Percentiles rank a stretch among this genome's conserved stretches.
These are phyloP conservation scores for Drosophila sechellia DNA, from an alignment of 1,140 invertebrate genomes.

Conservation along the genomic window DNA sequence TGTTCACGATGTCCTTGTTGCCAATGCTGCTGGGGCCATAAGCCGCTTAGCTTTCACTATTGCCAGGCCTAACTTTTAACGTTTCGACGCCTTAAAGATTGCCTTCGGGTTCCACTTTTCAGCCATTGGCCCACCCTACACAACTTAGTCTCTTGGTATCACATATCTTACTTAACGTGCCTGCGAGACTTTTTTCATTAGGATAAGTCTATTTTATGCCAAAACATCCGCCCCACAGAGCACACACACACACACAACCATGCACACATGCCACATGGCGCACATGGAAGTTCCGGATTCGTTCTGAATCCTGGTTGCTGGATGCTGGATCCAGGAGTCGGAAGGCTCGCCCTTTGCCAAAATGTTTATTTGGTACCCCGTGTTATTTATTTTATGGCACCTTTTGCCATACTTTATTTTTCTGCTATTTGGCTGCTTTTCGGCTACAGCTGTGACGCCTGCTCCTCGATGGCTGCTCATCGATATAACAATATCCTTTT, in stretches of 20 bases:
- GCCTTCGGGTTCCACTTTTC: constrained; percentile 19
- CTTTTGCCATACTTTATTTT: constrained; percentile 81
- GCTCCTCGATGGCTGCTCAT: constrained; percentile 56
- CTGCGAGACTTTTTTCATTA: constrained; percentile 82
- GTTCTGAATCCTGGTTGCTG: constrained; percentile 7
- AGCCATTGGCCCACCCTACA: constrained; percentile 5
- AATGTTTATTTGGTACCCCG: constrained; percentile 81
- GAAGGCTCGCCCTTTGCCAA: constrained; percentile 56
- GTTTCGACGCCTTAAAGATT: constrained; percentile 73
- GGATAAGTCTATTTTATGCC: constrained; percentile 83
- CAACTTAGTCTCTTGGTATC: constrained; percentile 47
- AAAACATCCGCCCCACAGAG: constrained; percentile 57
- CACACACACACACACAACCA: neutral
- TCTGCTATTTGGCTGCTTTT: constrained; percentile 63
- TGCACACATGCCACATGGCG: constrained; percentile 30
- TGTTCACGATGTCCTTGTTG: constrained; percentile 36
- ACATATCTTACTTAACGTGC: constrained; percentile 82
- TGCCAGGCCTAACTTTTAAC: constrained; percentile 77
- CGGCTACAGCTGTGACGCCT: constrained; percentile 29
- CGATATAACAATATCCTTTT: constrained; percentile 83
- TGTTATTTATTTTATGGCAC: constrained; percentile 83
- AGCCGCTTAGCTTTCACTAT: constrained; percentile 73
- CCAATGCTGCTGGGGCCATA: constrained; percentile 36
- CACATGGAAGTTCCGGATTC: constrained; percentile 35
- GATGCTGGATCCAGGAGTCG: neutral